These are phyloP conservation scores for Ginglymostoma cirratum DNA, from an alignment of 2,113 vertebrate genomes.

Conservation along the genomic window DNA sequence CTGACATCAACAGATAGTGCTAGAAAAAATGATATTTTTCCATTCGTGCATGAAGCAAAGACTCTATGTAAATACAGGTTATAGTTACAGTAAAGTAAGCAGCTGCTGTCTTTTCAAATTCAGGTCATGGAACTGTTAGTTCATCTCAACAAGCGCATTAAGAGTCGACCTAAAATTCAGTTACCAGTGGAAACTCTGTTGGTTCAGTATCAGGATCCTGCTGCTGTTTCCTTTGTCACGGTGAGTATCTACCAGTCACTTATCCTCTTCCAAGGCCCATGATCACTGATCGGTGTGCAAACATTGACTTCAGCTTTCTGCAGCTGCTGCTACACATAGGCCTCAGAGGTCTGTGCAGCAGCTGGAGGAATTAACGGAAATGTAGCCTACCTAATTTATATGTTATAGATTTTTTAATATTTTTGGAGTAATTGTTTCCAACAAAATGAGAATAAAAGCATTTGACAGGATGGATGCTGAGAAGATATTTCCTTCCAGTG, in stretches of 20 bases:
- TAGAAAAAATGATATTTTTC: neutral
- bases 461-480: no score
- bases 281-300: no score
- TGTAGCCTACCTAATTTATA: neutral
- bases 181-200: constrained; percentile 91
- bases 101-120: neutral
- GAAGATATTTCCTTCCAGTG: no score
- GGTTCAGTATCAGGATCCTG: constrained; percentile 94
- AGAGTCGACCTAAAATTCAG: constrained; percentile 92
- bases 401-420: neutral
- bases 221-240: constrained; percentile 93
- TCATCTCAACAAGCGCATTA: constrained; percentile 94
- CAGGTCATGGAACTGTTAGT: constrained; percentile 97
- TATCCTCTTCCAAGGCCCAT: no score
- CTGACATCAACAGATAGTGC: neutral
- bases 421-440: neutral
- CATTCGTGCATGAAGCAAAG: neutral
- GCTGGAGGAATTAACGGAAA: no score
- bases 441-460: neutral
- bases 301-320: no score
- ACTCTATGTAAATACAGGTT: neutral
- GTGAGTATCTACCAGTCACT: constrained; percentile 55
- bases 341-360: no score
- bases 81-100: neutral
- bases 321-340: no score